These are phyloP conservation scores for Sarcophilus harrisii DNA, from an alignment of 2,797 vertebrate species.

Conservation along the genomic window DNA sequence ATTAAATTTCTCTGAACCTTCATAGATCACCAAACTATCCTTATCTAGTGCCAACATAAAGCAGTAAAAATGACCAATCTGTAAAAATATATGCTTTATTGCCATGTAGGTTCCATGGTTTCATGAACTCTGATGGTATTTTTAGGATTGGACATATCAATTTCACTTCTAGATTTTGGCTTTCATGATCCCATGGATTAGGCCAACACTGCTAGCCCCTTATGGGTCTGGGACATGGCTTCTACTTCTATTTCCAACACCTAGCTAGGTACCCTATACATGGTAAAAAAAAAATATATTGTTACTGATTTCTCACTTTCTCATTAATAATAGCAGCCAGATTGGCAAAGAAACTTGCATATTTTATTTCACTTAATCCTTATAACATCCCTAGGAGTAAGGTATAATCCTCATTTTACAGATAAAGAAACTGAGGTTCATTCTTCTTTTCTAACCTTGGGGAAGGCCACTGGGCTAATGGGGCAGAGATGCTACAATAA, in stretches of 20 bases:
- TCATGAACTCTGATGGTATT: accelerated
- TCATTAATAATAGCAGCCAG: background rate
- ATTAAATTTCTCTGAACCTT: slow-evolving; percentile 11
- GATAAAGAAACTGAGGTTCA: background rate
- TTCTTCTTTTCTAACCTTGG: no score
- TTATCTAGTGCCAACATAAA: background rate
- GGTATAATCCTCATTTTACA: background rate
- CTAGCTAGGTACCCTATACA: background rate
- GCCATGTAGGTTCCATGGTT: accelerated
- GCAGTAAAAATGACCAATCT: background rate
- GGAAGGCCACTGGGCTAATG: no score
- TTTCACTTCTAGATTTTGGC: slow-evolving; percentile 10
- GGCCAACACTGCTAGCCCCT: background rate
- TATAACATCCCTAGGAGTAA: background rate
- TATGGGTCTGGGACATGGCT: background rate
- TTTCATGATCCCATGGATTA: slow-evolving; percentile 20
- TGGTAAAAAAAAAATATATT: background rate
- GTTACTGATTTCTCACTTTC: background rate
- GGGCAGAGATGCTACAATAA: no score
- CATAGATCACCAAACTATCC: slow-evolving; percentile 3
- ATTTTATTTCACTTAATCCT: background rate
- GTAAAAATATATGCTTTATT: background rate
- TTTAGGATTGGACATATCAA: background rate
- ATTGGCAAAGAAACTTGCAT: background rate
- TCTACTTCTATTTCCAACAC: background rate